Evolutionary conservation across 1,140 invertebrate species (phyloP), one percentile per base, ranked within the genome.

Genomic region (Aleiodes sp.): DNA sequence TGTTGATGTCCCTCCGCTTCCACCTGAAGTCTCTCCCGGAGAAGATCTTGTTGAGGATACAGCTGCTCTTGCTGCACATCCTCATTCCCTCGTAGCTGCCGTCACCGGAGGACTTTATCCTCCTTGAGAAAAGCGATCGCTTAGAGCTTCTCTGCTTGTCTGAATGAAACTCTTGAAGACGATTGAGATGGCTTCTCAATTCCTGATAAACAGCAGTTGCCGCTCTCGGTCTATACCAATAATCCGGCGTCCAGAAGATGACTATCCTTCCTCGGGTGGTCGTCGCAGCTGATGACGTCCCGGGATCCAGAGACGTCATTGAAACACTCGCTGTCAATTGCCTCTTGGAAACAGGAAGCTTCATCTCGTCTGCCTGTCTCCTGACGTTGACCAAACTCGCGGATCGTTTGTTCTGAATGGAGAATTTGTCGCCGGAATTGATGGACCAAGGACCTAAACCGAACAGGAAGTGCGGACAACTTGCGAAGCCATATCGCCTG

Each of bases 221-320:
- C 0, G 85, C 80, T 69, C 80, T 76, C 0, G 88, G 88, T 56
- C 86, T 75, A 71, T 88, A 88, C 87, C 86, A 88, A 65, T 87
- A 88, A n/a, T 88, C 84, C 1, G 87, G 85, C 0, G 88, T 89
- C 88, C 88, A 89, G 69, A 89, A 89, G 0, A 88, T 69, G 21
- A 87, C 79, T 0, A 86, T 76, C 2, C 73, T 71, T 35, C 76
- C 74, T 59, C 64, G 75, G 0, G 68, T 73, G 0, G 70, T 52
- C 0, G 75, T 19, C 0, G 68, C 69, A 66, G 76, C 35, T 3
- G 69, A 70, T 12, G 62, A 68, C 16, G 69, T 73, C n/a, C 70
- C 72, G 16, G 62, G 66, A 3, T 77, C 70, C 4, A 87, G 63
- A 21, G 77, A 77, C 3, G 82, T 78, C 56, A 76, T 77, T 0